These are phyloP conservation scores for Cryptops parisi DNA, from an alignment of 2,888 invertebrate genomes.

Conservation along the genomic window DNA sequence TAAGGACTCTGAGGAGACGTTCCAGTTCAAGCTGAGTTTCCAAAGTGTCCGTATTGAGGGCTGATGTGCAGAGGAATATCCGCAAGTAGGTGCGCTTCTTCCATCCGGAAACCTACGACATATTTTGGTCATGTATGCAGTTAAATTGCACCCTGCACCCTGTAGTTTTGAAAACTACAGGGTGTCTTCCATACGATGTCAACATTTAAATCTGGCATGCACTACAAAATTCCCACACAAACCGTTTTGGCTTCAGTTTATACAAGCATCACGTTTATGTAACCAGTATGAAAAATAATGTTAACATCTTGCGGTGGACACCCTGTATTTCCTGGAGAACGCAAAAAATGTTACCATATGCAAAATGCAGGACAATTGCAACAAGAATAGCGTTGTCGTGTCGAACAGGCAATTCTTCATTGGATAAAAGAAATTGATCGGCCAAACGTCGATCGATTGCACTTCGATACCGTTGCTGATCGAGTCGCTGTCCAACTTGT, in stretches of 20 bases:
- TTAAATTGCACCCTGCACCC: too few species aligned
- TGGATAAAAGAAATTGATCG: constrained; percentile 77
- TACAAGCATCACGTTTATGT: too few species aligned
- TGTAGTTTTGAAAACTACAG: too few species aligned
- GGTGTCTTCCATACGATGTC: too few species aligned
- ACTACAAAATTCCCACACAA: too few species aligned
- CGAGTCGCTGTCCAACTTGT: constrained; percentile 60
- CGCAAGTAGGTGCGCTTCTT: constrained; percentile 62
- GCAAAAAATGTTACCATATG: constrained; percentile 52
- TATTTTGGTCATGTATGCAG: too few species aligned
- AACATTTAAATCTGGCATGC: too few species aligned
- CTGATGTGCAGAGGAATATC: constrained; percentile 61
- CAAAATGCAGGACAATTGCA: constrained; percentile 91
- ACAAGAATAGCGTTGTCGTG: constrained; percentile 81
- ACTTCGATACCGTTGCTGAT: constrained; percentile 48
- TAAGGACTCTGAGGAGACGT: constrained; percentile 56
- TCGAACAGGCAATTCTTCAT: constrained; percentile 64
- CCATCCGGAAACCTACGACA: constrained; percentile 54
- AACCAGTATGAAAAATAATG: too few species aligned
- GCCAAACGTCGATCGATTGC: constrained; percentile 93
- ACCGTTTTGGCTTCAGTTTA: too few species aligned
- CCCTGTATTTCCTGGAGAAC: too few species aligned
- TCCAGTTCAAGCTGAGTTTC: constrained; percentile 32
- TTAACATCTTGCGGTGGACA: too few species aligned
- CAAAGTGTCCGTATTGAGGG: constrained; percentile 24